These are phyloP conservation scores for Phrynocephalus vlangalii DNA, from an alignment of 2,797 vertebrate species.

Conservation along the genomic window DNA sequence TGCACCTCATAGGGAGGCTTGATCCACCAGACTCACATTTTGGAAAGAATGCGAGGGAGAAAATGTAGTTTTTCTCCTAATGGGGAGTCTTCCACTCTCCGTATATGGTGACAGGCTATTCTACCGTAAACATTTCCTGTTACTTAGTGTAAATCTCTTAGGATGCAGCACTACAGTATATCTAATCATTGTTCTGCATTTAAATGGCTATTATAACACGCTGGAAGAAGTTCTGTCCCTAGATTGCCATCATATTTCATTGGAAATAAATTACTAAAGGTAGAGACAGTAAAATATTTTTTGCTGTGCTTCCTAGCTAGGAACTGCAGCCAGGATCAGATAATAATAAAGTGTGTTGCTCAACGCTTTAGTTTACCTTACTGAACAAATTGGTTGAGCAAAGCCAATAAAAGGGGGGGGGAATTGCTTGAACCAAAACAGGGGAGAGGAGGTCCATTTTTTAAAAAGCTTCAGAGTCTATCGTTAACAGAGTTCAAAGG, in stretches of 20 bases:
- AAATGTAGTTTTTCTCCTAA: not conserved
- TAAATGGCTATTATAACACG: not conserved
- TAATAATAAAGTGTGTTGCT: not conserved
- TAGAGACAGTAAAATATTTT: not conserved
- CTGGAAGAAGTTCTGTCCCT: not conserved
- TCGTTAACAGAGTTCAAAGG: slow-evolving; percentile 41
- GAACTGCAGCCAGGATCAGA: slow-evolving; percentile 27
- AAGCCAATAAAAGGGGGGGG: slow-evolving; percentile 52
- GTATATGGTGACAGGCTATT: not conserved
- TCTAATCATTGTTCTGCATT: not conserved
- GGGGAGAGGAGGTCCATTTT: slow-evolving; percentile 53
- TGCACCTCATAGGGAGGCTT: not conserved
- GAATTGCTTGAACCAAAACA: slow-evolving; percentile 46
- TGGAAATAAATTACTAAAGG: slow-evolving; percentile 8
- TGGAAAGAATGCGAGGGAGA: not conserved
- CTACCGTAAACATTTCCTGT: slow-evolving; percentile 12
- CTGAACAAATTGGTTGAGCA: slow-evolving; percentile 42
- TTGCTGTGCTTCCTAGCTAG: not conserved
- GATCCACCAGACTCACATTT: not conserved
- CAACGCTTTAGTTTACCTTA: slow-evolving; percentile 32
- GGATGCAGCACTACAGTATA: not conserved
- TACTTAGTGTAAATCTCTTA: not conserved
- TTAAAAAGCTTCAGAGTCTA: slow-evolving; percentile 23
- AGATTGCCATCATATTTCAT: not conserved
- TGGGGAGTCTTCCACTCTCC: not conserved